phyloP scores from a whole-genome alignment of 1,140 invertebrate genomes.

The Lutraria rhynchaena region DNA sequence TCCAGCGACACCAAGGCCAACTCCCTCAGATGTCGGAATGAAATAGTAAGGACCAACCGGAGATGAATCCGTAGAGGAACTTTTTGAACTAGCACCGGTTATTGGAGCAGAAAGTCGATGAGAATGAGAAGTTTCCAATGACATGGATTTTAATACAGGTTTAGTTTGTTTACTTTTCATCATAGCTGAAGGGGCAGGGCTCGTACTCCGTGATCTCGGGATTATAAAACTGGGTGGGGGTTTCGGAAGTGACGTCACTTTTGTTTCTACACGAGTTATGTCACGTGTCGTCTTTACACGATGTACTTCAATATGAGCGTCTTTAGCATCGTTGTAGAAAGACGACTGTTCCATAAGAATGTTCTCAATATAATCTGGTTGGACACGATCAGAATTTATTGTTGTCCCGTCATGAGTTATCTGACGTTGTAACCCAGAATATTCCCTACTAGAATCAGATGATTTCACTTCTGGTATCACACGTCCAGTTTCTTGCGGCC shows the following conservation, averaged over 20 bases:
- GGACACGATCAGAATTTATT: slow-evolving; percentile 12
- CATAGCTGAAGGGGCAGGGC: slow-evolving; percentile 30
- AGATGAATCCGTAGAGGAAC: slow-evolving; percentile 26
- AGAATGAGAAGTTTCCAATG: slow-evolving; percentile 42
- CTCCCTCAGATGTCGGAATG: slow-evolving; percentile 10
- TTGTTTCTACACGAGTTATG: slow-evolving; percentile 18
- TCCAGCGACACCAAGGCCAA: neutral
- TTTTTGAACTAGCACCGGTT: slow-evolving; percentile 1
- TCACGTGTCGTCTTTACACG: slow-evolving; percentile 59
- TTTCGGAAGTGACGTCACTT: slow-evolving; percentile 47
- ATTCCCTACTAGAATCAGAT: slow-evolving; percentile 12
- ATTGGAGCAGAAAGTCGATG: slow-evolving; percentile 50
- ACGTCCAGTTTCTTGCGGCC: slow-evolving; percentile 17
- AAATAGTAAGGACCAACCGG: slow-evolving; percentile 18
- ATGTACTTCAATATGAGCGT: slow-evolving; percentile 43
- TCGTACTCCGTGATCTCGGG: slow-evolving; percentile 46
- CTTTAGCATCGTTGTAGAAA: slow-evolving; percentile 43
- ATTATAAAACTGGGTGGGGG: slow-evolving; percentile 65
- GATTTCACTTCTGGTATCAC: slow-evolving; percentile 32
- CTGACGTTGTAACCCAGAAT: slow-evolving; percentile 18
- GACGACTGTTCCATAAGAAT: slow-evolving; percentile 58
- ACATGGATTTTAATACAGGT: slow-evolving; percentile 45
- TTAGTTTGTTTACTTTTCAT: slow-evolving; percentile 21
- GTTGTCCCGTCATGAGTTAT: slow-evolving; percentile 34
- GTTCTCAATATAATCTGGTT: slow-evolving; percentile 48